A percentile compares a stretch with the other conserved stretches of the same genome.
phyloP scores from a whole-genome alignment of 2,797 vertebrate genomes.

The Gambelia wislizenii region DNA sequence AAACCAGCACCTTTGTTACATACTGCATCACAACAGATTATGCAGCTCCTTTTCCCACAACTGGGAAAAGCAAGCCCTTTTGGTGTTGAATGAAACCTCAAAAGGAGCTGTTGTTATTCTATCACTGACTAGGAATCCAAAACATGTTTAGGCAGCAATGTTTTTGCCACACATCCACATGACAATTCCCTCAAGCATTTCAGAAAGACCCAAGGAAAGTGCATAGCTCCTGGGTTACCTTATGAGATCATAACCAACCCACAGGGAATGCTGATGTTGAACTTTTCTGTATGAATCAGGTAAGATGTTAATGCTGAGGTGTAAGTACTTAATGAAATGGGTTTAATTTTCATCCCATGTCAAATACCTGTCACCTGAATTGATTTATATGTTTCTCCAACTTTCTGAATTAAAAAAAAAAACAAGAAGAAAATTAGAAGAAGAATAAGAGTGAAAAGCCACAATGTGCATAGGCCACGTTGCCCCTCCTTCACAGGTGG shows the following conservation, averaged over 20 bases:
- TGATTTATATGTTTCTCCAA: constrained; percentile 45
- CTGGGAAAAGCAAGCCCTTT: constrained; percentile 67
- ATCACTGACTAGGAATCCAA: constrained; percentile 57
- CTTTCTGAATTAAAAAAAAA: neutral
- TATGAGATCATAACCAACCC: constrained; percentile 15
- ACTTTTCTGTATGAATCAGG: constrained; percentile 13
- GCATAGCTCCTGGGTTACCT: neutral
- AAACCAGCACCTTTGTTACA: neutral
- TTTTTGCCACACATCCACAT: constrained; percentile 18
- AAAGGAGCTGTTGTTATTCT: constrained; percentile 48
- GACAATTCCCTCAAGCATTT: constrained; percentile 34
- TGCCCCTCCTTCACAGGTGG: neutral
- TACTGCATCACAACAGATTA: neutral
- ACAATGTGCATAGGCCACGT: neutral
- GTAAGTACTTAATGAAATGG: constrained; percentile 9
- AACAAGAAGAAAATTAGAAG: neutral
- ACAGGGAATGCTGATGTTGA: constrained; percentile 37
- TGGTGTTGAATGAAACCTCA: constrained; percentile 58
- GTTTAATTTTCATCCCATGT: constrained; percentile 32
- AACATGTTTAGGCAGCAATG: constrained; percentile 49
- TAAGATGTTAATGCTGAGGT: constrained; percentile 14
- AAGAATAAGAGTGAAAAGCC: neutral
- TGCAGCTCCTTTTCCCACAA: constrained; percentile 34
- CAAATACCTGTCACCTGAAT: constrained; percentile 9
- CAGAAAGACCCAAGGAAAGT: constrained; percentile 10